Evolutionary conservation across 2,797 vertebrate genomes (phyloP).

Genomic region (Synaphobranchus kaupii): DNA sequence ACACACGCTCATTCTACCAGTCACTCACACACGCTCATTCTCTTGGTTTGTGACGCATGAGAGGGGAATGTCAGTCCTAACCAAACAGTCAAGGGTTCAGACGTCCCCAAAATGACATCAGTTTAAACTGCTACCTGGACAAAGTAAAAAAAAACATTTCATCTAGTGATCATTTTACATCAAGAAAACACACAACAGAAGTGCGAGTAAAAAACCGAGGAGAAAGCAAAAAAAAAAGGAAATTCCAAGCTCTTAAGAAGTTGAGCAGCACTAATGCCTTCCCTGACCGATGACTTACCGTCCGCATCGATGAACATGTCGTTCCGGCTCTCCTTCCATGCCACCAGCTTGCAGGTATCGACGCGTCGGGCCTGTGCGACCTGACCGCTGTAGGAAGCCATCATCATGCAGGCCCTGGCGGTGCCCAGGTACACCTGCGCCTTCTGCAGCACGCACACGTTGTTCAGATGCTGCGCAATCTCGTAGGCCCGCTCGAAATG

Average conservation of each 20-base stretch:
- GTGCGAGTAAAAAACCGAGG: conserved; percentile 38
- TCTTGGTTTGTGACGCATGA: not conserved
- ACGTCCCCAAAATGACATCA: not conserved
- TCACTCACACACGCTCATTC: not conserved
- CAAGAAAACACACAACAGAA: conserved; percentile 4
- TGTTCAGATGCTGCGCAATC: conserved; percentile 57
- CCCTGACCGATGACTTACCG: conserved; percentile 69
- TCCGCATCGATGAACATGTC: conserved; percentile 49
- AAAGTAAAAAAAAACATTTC: not conserved
- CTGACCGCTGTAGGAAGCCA: conserved; percentile 59
- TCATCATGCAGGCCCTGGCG: conserved; percentile 70
- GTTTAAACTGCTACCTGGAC: not conserved
- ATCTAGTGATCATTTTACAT: not conserved
- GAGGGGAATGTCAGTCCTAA: not conserved
- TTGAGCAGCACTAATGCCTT: conserved; percentile 59
- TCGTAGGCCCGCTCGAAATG: conserved; percentile 72
- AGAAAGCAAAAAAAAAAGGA: conserved; percentile 41
- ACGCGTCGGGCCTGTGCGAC: conserved; percentile 49
- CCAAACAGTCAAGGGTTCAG: not conserved
- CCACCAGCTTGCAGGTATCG: conserved; percentile 64
- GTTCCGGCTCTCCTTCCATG: conserved; percentile 73
- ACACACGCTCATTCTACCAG: too few species aligned
- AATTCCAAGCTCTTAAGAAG: conserved; percentile 50
- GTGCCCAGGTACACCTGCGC: conserved; percentile 72
- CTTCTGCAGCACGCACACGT: conserved; percentile 63